These are phyloP conservation scores for Teleogryllus occipitalis DNA, from an alignment of 1,140 invertebrate species.

Conservation along the genomic window DNA sequence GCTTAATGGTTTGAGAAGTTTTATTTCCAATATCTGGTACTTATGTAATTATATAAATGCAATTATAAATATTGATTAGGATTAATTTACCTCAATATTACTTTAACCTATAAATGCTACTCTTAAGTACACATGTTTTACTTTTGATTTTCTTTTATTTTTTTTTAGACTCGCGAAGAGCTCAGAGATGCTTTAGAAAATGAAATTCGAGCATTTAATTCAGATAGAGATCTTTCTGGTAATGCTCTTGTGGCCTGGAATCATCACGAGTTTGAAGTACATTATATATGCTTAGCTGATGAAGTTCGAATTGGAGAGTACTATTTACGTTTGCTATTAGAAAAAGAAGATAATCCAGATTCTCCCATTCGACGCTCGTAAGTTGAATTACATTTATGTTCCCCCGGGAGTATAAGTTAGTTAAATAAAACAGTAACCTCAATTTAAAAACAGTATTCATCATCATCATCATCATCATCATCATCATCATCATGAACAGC, in stretches of 20 bases:
- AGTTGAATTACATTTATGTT: slow-evolving; percentile 35
- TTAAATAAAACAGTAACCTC: too few species aligned
- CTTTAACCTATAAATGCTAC: too few species aligned
- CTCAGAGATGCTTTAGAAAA: slow-evolving; percentile 85
- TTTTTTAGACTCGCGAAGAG: slow-evolving; percentile 82
- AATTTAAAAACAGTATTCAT: too few species aligned
- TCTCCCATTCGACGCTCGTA: slow-evolving; percentile 80
- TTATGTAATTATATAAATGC: not conserved
- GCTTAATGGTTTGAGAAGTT: too few species aligned
- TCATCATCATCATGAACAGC: too few species aligned
- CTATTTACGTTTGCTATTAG: slow-evolving; percentile 87
- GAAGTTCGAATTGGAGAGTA: slow-evolving; percentile 99
- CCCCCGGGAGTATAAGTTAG: too few species aligned
- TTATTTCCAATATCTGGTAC: too few species aligned
- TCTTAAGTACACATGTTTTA: too few species aligned
- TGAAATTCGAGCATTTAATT: slow-evolving; percentile 82
- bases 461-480: too few species aligned
- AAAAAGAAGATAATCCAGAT: slow-evolving; percentile 67
- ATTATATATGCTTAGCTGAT: slow-evolving; percentile 86
- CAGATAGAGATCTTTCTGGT: slow-evolving; percentile 82
- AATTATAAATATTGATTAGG: not conserved
- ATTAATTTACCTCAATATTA: not conserved
- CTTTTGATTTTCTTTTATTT: slow-evolving; percentile 21
- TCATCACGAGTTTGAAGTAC: slow-evolving; percentile 92
- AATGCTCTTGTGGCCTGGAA: slow-evolving; percentile 87